phyloP scores from a whole-genome alignment of 2,113 vertebrate genomes.

The Vombatus ursinus region DNA sequence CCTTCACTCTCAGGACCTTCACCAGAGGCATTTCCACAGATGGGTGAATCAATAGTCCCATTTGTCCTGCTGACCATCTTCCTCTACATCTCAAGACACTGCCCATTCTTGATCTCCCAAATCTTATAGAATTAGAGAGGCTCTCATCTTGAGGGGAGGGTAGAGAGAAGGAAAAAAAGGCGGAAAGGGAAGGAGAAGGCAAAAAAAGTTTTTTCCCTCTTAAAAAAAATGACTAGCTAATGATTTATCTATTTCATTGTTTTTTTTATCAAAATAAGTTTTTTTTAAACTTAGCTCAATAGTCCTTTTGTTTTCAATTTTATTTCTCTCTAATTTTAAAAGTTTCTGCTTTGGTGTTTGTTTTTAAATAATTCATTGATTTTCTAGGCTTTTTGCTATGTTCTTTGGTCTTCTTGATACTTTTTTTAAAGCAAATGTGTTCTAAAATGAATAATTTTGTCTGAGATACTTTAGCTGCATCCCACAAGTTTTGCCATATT shows the following conservation, averaged over 20 bases:
- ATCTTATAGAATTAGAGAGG: neutral
- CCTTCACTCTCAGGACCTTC: neutral
- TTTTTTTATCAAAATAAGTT: neutral
- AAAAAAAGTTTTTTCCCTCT: neutral
- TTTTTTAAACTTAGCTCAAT: neutral
- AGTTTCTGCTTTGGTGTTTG: neutral
- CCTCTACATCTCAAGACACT: neutral
- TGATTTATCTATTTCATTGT: neutral
- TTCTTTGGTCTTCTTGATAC: neutral
- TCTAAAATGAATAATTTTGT: neutral
- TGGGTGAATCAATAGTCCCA: neutral
- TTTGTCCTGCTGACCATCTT: neutral
- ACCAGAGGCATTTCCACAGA: neutral
- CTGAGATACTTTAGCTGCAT: neutral
- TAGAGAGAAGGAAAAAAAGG: neutral
- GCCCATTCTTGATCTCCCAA: neutral
- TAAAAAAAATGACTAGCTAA: neutral
- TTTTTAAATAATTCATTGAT: neutral
- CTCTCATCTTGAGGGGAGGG: neutral
- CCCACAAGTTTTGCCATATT: neutral
- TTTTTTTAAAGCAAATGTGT: neutral
- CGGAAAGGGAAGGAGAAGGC: neutral
- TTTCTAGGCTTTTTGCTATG: neutral
- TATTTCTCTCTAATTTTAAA: neutral
- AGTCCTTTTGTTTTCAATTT: neutral